Conservation (phyloP, 2,797 vertebrate genomes). For the Rhinogobio ventralis region DNA sequence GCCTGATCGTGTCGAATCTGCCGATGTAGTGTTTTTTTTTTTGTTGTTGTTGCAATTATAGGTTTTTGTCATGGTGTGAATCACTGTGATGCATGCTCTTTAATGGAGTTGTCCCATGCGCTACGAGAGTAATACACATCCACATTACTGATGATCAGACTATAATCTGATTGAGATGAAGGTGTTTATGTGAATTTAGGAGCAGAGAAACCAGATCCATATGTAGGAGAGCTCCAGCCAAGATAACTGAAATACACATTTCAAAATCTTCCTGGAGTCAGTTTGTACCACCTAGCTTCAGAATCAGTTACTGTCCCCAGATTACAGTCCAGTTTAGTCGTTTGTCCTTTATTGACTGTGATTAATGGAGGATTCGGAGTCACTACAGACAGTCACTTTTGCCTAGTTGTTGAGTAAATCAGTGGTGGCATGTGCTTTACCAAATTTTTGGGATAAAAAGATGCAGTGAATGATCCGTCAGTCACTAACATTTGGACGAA, state of each 20-base stretch:
- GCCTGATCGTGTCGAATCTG: too few relatives aligned
- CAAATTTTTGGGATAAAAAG: too few relatives aligned
- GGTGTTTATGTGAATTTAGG: slow-evolving; percentile 59
- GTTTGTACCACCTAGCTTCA: slow-evolving; percentile 42
- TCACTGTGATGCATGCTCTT: slow-evolving; percentile 27
- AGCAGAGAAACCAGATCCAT: slow-evolving; percentile 62
- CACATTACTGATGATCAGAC: slow-evolving; percentile 59
- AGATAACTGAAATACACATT: too few relatives aligned
- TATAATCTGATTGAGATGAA: slow-evolving; percentile 48
- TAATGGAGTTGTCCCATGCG: neutral
- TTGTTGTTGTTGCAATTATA: neutral
- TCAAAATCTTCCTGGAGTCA: slow-evolving; percentile 12
- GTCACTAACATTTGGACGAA: neutral
- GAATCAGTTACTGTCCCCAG: slow-evolving; percentile 42
- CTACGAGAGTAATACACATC: slow-evolving; percentile 56
- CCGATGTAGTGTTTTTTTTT: too few relatives aligned
- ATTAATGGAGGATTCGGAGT: slow-evolving; percentile 68
- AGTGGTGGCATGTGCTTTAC: too few relatives aligned
- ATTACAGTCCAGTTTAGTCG: slow-evolving; percentile 66
- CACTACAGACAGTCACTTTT: slow-evolving; percentile 45
- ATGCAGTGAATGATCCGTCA: neutral
- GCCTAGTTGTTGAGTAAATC: too few relatives aligned
- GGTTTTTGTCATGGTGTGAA: slow-evolving; percentile 66
- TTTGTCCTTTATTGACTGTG: slow-evolving; percentile 61
- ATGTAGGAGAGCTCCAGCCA: accelerated